phyloP scores from a whole-genome alignment of 2,797 vertebrate species.

The Gambusia yucatana region DNA sequence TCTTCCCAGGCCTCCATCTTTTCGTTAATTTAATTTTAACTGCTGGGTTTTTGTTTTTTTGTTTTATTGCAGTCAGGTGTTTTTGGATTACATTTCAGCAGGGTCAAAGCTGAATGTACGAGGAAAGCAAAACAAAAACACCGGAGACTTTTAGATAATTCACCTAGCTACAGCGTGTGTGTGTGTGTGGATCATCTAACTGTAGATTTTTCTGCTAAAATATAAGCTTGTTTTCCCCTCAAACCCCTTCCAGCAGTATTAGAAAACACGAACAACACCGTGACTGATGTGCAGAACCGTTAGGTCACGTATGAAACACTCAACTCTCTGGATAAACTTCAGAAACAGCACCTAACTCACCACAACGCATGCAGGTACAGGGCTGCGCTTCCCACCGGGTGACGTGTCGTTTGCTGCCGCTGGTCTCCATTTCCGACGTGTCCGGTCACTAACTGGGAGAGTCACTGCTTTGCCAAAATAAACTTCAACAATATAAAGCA shows the following conservation, averaged over 20 bases:
- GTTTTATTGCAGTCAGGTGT: conserved; percentile 61
- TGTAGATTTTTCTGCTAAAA: conserved; percentile 77
- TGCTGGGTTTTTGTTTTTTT: conserved; percentile 53
- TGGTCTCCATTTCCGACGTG: conserved; percentile 76
- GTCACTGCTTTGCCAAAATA: conserved; percentile 92
- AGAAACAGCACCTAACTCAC: conserved; percentile 50
- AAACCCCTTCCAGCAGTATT: conserved; percentile 52
- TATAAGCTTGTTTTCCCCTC: conserved; percentile 40
- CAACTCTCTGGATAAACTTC: conserved; percentile 72
- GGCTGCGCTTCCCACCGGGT: conserved; percentile 71
- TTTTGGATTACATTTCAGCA: conserved; percentile 68
- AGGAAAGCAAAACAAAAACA: conserved; percentile 46
- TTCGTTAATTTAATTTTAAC: conserved; percentile 81
- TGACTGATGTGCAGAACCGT: conserved; percentile 53
- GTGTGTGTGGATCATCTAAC: conserved; percentile 74
- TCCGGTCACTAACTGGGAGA: conserved; percentile 72
- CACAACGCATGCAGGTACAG: conserved; percentile 53
- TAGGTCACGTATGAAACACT: conserved; percentile 53
- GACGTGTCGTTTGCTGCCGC: conserved; percentile 79
- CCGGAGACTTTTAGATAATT: conserved; percentile 71
- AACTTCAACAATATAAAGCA: conserved; percentile 83
- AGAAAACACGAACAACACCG: conserved; percentile 44
- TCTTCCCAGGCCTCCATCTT: conserved; percentile 73
- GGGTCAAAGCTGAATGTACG: conserved; percentile 61
- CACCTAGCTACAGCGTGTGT: conserved; percentile 69